A percentile compares a stretch with the other conserved stretches of the same genome.
Evolutionary conservation across 2,797 vertebrate genomes (phyloP).

Genomic region (Arnoldichthys spilopterus): DNA sequence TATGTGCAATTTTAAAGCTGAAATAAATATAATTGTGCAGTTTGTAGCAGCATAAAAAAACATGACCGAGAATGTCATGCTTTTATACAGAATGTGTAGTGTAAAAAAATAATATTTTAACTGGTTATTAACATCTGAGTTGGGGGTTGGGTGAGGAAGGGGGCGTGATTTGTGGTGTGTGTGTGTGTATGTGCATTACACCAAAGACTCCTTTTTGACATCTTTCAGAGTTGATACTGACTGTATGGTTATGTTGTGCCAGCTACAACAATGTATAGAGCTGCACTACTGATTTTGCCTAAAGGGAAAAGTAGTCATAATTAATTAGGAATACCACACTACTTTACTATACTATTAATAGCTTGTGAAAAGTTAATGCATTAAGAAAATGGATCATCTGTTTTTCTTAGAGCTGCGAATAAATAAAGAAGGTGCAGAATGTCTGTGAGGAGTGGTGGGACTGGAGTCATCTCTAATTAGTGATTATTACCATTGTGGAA

Average conservation of each 20-base stretch:
- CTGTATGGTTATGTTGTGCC: not conserved
- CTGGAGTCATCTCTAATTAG: conserved; percentile 37
- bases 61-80: too few species aligned
- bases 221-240: too few species aligned
- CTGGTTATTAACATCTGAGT: too few species aligned
- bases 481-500: conserved; percentile 8
- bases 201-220: too few species aligned
- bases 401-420: conserved; percentile 37
- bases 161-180: too few species aligned
- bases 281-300: not conserved
- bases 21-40: too few species aligned
- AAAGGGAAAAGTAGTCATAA: conserved; percentile 25
- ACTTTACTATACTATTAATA: conserved; percentile 54
- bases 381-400: conserved; percentile 53
- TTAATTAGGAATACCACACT: conserved; percentile 44
- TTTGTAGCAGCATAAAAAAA: too few species aligned
- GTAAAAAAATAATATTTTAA: too few species aligned
- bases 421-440: not conserved
- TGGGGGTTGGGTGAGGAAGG: too few species aligned
- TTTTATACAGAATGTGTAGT: too few species aligned
- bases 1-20: too few species aligned
- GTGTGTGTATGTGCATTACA: too few species aligned
- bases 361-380: conserved; percentile 51
- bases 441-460: not conserved
- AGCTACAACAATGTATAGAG: not conserved